Percentiles rank a stretch among this genome's conserved stretches.
Evolutionary conservation across 35 echinoderm and acorn worm genomes (phyloP).

Genomic region (Eucidaris tribuloides): DNA sequence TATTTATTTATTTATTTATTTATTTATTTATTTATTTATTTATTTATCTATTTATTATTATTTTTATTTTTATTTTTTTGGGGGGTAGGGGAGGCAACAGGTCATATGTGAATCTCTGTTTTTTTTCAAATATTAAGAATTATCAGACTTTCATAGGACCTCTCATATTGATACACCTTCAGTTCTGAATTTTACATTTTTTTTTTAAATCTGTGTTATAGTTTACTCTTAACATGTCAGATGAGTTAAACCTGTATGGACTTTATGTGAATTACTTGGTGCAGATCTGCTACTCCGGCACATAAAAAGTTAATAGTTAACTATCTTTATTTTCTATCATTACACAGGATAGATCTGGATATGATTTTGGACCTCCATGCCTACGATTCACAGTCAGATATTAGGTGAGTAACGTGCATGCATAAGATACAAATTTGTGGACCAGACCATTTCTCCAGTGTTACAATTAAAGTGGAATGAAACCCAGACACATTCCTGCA

Average conservation of each 20-base stretch:
- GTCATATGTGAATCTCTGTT: too few species aligned
- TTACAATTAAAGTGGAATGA: too few species aligned
- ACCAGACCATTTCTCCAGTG: too few species aligned
- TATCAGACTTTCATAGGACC: too few species aligned
- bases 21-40: too few species aligned
- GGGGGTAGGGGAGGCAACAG: too few species aligned
- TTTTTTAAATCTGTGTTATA: neutral
- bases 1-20: too few species aligned
- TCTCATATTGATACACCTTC: neutral
- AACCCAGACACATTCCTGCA: too few species aligned
- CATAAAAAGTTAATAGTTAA: neutral
- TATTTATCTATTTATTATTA: too few species aligned
- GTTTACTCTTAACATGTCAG: neutral
- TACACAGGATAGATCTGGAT: conserved; percentile 71
- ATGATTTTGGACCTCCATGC: conserved; percentile 86
- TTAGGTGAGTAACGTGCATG: conserved; percentile 56
- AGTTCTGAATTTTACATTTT: neutral
- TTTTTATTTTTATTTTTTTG: too few species aligned
- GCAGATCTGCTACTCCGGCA: neutral
- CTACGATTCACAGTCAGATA: conserved; percentile 45
- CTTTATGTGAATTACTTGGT: neutral
- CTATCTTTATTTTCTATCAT: conserved; percentile 6
- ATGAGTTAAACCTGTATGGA: neutral
- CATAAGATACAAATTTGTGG: too few species aligned
- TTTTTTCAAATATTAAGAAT: too few species aligned